Evolutionary conservation across 2,113 vertebrate species (phyloP).

Genomic region (Hyperopisus bebe): DNA sequence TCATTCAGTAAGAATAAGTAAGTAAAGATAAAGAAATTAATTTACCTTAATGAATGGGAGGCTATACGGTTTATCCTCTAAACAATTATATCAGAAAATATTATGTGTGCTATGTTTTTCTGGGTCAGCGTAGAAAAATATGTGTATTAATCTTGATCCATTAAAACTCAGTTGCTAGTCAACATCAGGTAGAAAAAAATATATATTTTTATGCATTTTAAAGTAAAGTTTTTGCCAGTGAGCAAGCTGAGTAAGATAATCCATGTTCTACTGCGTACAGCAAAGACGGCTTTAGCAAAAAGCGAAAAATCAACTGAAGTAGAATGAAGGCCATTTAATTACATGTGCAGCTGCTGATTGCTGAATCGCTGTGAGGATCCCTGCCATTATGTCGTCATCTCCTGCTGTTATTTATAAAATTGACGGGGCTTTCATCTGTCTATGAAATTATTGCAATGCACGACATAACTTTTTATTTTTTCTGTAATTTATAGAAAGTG

Average conservation of each 20-base stretch:
- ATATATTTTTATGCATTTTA: neutral
- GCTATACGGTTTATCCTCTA: neutral
- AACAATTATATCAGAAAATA: neutral
- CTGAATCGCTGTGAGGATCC: neutral
- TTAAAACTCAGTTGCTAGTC: neutral
- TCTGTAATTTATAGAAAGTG: conserved; percentile 56
- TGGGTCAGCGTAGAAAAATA: neutral
- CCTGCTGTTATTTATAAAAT: neutral
- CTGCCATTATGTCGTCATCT: neutral
- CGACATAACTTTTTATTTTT: neutral
- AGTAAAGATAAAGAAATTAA: neutral
- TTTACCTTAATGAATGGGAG: neutral
- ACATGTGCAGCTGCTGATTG: neutral
- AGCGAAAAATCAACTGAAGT: neutral
- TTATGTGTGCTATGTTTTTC: neutral
- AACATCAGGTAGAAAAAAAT: neutral
- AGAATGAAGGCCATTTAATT: neutral
- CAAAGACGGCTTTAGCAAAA: neutral
- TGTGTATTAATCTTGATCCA: neutral
- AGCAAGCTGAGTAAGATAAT: neutral
- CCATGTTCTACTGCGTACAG: neutral
- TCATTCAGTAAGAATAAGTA: neutral
- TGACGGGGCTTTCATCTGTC: neutral
- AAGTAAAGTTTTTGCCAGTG: neutral
- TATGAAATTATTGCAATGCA: conserved; percentile 16